Evolutionary conservation across 2,797 vertebrate species (phyloP), one percentile per base, ranked within the genome.

Genomic region (Pitangus sulphuratus): DNA sequence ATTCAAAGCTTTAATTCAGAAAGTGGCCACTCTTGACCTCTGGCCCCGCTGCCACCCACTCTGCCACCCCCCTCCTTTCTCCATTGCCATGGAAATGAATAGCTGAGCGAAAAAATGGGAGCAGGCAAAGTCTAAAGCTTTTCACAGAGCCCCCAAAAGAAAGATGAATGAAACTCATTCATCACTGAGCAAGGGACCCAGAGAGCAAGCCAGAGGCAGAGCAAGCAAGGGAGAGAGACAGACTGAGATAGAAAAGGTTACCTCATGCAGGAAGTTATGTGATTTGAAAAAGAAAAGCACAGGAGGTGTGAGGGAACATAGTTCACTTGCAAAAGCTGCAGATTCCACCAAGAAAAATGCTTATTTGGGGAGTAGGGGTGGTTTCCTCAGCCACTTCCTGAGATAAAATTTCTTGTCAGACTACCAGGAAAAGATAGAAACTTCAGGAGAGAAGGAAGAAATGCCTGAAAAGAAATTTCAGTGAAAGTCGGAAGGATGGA

Each of bases 141-240:
- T 98, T 98, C 98, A 98, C 75, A 95, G 95, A 97, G 97, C 91
- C 97, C 90, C 90, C 84, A 87, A 90, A 96, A 97, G 97, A 98
- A 97, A 97, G 97, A 98, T 98, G 98, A 98, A 98, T 98, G 98
- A 98, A 98, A 96, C 96, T 96, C 98, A 98, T 98, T 98, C 98
- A 98, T 98, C 98, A 98, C 97, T 7, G 86, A 97, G 96, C 84
- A 96, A 97, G 97, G 92, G 98, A 96, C 86, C 91, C 94, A 90
- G 95, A 97, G 96, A 97, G 97, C 87, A 87, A 97, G 95, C 96
- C 83, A 84, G 92, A 95, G 89, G 70, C 95, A 98, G 83, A 84
- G 89, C 77, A 92, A 80, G 91, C 64, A 54, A 95, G 90, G 74
- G 92, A 91, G 79, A 87, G 83, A 86, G 81, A 95, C 71, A 69